These are phyloP conservation scores for Cichladusa arquata DNA, from an alignment of 2,113 vertebrate genomes.

Conservation along the genomic window DNA sequence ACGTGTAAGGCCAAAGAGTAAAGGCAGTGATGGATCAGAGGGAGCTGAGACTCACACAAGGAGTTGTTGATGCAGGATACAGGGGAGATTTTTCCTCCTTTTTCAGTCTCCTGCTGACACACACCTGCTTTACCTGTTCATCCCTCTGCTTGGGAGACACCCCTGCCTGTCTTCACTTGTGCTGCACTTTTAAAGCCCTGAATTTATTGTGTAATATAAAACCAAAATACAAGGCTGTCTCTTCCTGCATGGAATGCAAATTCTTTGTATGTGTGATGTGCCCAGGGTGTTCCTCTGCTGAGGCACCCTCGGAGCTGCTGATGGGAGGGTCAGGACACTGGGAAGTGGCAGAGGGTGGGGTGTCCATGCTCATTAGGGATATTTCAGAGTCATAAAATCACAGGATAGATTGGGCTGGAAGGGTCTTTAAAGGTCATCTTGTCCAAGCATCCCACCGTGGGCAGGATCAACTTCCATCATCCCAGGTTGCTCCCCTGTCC, in stretches of 20 bases:
- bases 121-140: neutral
- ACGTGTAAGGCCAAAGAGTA: neutral
- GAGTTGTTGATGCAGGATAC: neutral
- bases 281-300: neutral
- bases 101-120: neutral
- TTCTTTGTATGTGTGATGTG: neutral
- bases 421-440: neutral
- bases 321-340: neutral
- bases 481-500: accelerated
- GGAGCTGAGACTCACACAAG: neutral
- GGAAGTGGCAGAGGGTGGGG: neutral
- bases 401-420: neutral
- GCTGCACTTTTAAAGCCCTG: neutral
- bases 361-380: neutral
- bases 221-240: neutral
- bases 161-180: neutral
- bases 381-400: neutral
- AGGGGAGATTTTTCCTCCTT: neutral
- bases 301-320: accelerated
- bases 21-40: neutral
- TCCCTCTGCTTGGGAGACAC: neutral
- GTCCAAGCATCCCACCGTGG: neutral
- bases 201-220: neutral
- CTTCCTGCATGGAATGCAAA: neutral
- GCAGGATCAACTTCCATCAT: neutral